Evolutionary conservation across 2,797 vertebrate genomes (phyloP).

Genomic region (Catharus ustulatus): DNA sequence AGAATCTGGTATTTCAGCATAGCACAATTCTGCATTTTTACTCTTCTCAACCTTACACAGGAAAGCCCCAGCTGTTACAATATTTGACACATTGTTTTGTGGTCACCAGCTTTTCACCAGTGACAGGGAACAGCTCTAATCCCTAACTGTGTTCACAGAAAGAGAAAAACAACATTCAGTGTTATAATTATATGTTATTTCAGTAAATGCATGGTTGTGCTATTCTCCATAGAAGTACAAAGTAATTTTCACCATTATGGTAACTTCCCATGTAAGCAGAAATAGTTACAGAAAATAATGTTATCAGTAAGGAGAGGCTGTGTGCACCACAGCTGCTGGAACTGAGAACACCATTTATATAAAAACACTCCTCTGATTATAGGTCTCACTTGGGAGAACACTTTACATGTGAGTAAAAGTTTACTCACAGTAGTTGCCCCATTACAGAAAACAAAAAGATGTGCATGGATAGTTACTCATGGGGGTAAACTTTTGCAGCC

Average conservation of each 20-base stretch:
- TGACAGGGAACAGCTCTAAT: neutral
- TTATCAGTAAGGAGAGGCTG: slow-evolving; percentile 27
- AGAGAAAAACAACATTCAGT: slow-evolving; percentile 23
- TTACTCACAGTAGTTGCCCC: slow-evolving; percentile 49
- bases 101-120: slow-evolving; percentile 9
- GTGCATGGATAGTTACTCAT: slow-evolving; percentile 24
- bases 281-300: slow-evolving; percentile 55
- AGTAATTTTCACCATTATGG: slow-evolving; percentile 63
- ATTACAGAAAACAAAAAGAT: slow-evolving; percentile 55
- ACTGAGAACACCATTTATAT: slow-evolving; percentile 56
- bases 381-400: slow-evolving; percentile 45
- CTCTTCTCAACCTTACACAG: neutral
- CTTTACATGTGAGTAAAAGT: slow-evolving; percentile 37
- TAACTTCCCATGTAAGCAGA: slow-evolving; percentile 53
- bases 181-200: slow-evolving; percentile 45
- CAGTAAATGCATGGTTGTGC: slow-evolving; percentile 49
- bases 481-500: slow-evolving; percentile 29
- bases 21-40: neutral
- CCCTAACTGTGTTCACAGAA: neutral
- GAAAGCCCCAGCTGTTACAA: neutral
- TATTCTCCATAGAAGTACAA: slow-evolving; percentile 16
- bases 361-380: slow-evolving; percentile 51
- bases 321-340: slow-evolving; percentile 45
- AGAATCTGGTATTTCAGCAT: neutral
- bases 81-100: neutral